These are phyloP conservation scores for Brachionus koreanus DNA, from an alignment of 1,140 invertebrate species.

Conservation along the genomic window DNA sequence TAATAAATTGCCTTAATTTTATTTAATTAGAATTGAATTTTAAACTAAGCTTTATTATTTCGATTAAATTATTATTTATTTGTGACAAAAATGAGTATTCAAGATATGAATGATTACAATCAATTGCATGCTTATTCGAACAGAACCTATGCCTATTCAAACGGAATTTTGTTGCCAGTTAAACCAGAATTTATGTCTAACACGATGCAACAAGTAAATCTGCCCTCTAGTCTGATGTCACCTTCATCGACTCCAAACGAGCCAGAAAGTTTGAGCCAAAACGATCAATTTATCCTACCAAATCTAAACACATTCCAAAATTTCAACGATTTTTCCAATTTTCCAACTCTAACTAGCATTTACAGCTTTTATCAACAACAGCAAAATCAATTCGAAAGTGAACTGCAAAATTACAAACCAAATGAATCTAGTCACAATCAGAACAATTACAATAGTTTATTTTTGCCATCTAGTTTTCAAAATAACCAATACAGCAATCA, in stretches of 20 bases:
- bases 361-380: conserved; percentile 44
- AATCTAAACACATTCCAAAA: conserved; percentile 7
- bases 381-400: conserved; percentile 22
- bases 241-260: background rate
- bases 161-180: conserved; percentile 18
- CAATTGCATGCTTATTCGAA: conserved; percentile 1
- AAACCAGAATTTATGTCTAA: background rate
- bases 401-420: background rate
- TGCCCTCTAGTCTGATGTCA: background rate
- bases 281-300: background rate
- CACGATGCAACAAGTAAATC: background rate
- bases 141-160: background rate
- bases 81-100: background rate
- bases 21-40: background rate
- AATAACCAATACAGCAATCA: conserved; percentile 8
- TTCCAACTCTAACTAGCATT: conserved; percentile 29
- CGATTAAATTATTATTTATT: background rate
- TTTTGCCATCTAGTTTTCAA: background rate
- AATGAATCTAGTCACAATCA: background rate
- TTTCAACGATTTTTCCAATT: background rate
- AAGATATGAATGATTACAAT: background rate
- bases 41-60: background rate
- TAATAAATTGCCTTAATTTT: background rate
- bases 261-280: background rate
- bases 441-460: conserved; percentile 7